phyloP scores from a whole-genome alignment of 2,797 vertebrate genomes.

The Sebastes variabilis region DNA sequence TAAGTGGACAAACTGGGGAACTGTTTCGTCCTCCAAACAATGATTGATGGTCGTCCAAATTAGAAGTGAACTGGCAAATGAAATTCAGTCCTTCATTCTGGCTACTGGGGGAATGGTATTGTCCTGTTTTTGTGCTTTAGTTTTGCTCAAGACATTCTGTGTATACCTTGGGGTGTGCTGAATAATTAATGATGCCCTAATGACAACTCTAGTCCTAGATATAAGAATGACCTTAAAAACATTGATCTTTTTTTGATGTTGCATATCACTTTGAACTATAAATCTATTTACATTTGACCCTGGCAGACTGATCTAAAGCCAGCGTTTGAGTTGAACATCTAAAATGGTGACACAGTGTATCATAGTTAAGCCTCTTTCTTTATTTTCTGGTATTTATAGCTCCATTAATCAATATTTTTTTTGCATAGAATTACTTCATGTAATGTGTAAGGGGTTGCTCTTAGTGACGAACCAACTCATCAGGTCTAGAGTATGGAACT shows the following conservation, averaged over 20 bases:
- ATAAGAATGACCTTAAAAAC: constrained; percentile 82
- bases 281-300: constrained; percentile 71
- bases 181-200: constrained; percentile 82
- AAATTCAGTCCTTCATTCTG: constrained; percentile 34
- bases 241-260: constrained; percentile 78
- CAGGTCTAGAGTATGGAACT: no score
- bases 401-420: not conserved
- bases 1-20: constrained; percentile 18
- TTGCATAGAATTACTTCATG: not conserved
- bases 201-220: constrained; percentile 77
- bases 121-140: constrained; percentile 63
- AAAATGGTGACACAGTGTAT: not conserved
- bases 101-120: constrained; percentile 56
- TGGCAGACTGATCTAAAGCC: constrained; percentile 58
- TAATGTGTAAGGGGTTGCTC: not conserved
- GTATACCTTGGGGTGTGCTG: constrained; percentile 72
- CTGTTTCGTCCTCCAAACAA: constrained; percentile 24
- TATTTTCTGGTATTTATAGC: not conserved
- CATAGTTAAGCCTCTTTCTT: not conserved
- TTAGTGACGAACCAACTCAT: not conserved
- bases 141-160: constrained; percentile 56
- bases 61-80: constrained; percentile 49
- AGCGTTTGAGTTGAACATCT: constrained; percentile 24
- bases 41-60: constrained; percentile 55
- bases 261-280: constrained; percentile 74